Conservation (phyloP, 1,140 invertebrate genomes). For the Neodiprion pinetum region DNA sequence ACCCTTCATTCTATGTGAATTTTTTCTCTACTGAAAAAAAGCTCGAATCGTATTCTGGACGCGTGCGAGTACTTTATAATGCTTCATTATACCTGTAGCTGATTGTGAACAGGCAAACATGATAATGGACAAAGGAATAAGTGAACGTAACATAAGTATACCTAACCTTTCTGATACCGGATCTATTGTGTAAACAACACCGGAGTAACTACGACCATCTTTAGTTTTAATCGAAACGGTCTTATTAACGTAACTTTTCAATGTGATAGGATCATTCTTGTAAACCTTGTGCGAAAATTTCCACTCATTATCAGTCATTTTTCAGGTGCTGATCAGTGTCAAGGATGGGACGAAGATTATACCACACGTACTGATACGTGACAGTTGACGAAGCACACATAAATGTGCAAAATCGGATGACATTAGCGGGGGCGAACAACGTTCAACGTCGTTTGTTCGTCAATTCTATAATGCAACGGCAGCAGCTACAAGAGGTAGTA, state of each 20-base stretch:
- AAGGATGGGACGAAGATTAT: background rate
- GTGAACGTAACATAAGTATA: constrained; percentile 16
- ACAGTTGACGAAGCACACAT: background rate
- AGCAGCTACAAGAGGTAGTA: no score
- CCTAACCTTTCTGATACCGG: constrained; percentile 58
- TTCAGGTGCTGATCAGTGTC: background rate
- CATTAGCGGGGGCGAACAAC: no score
- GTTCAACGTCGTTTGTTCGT: no score
- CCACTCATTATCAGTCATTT: background rate
- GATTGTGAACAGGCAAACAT: background rate
- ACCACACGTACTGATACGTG: background rate
- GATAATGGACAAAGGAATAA: background rate
- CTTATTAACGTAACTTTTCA: constrained; percentile 52
- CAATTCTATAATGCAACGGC: no score
- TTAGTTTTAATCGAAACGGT: constrained; percentile 44
- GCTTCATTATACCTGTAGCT: no score
- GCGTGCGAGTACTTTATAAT: constrained; percentile 1
- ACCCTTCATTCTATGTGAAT: no score
- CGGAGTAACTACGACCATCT: constrained; percentile 41
- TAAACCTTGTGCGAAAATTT: constrained; percentile 49
- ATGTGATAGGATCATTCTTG: constrained; percentile 50
- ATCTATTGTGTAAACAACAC: constrained; percentile 56
- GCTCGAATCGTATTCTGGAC: constrained; percentile 8
- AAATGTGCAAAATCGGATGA: no score
- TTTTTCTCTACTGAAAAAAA: constrained; percentile 13